Evolutionary conservation across 92 coral and sea anemone genomes (phyloP).

Genomic region (Epizoanthus ramosus): DNA sequence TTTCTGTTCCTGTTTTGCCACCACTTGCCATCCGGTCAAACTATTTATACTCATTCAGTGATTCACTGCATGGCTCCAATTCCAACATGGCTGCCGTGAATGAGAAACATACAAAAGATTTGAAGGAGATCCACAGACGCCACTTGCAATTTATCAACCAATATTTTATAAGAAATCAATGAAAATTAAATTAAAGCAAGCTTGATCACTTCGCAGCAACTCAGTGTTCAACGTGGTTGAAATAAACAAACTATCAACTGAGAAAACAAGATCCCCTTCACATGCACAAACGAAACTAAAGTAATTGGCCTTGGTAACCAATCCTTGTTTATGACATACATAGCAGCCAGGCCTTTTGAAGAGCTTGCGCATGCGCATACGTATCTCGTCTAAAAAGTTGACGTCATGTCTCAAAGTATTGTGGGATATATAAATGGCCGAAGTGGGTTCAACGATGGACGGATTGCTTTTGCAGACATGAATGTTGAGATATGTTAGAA

Average conservation of each 20-base stretch:
- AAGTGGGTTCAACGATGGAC: constrained; percentile 31
- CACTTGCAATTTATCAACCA: neutral
- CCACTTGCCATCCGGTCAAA: neutral
- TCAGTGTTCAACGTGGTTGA: neutral
- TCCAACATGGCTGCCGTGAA: constrained; percentile 7
- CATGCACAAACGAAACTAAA: too few species aligned
- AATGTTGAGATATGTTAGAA: constrained; percentile 7
- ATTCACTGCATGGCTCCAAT: neutral
- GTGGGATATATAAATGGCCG: constrained; percentile 93
- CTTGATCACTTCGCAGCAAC: neutral
- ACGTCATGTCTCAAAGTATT: constrained; percentile 92
- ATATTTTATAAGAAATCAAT: neutral
- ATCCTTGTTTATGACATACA: constrained; percentile 50
- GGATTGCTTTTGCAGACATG: constrained; percentile 13
- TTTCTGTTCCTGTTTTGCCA: neutral
- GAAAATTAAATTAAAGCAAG: constrained; percentile 1
- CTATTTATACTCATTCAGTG: too few species aligned
- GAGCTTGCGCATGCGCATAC: constrained; percentile 59
- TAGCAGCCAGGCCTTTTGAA: constrained; percentile 8
- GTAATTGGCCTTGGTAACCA: constrained; percentile 33
- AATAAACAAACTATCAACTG: neutral
- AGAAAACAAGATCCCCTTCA: neutral
- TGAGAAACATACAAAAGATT: neutral
- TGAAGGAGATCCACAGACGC: too few species aligned
- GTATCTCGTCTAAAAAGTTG: constrained; percentile 41